phyloP scores from a whole-genome alignment of 1,140 invertebrate species.

The Cylas formicarius region DNA sequence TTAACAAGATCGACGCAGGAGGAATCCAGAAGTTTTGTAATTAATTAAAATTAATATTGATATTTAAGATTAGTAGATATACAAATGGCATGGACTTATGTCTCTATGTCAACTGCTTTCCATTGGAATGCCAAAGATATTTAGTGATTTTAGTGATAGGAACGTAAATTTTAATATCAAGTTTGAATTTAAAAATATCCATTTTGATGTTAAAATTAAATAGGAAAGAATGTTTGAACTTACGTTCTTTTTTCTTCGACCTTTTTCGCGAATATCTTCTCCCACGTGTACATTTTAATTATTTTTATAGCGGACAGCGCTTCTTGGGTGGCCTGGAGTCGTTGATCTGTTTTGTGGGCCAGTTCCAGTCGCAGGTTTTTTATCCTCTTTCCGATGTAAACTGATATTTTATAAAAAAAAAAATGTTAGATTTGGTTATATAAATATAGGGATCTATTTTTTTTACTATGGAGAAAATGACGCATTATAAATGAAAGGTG shows the following conservation, averaged over 20 bases:
- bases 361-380: conserved; percentile 23
- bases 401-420: no score
- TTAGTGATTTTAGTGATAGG: no score
- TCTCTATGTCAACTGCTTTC: no score
- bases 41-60: no score
- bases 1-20: no score
- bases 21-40: no score
- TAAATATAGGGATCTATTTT: background rate
- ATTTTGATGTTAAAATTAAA: no score
- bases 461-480: background rate
- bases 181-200: no score
- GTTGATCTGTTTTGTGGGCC: conserved; percentile 58
- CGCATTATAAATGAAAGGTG: background rate
- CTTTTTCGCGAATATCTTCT: conserved; percentile 65
- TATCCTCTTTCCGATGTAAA: conserved; percentile 28
- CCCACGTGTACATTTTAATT: conserved; percentile 89
- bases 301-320: conserved; percentile 70
- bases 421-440: background rate
- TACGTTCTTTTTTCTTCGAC: conserved; percentile 41
- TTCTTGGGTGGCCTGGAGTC: conserved; percentile 79
- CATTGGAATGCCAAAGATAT: no score
- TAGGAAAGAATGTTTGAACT: no score
- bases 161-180: no score
- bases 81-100: conserved; percentile 1
- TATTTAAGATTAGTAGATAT: no score